A percentile compares a stretch with the other conserved stretches of the same genome.
phyloP scores from a whole-genome alignment of 2,797 vertebrate species.

The Carapus acus region DNA sequence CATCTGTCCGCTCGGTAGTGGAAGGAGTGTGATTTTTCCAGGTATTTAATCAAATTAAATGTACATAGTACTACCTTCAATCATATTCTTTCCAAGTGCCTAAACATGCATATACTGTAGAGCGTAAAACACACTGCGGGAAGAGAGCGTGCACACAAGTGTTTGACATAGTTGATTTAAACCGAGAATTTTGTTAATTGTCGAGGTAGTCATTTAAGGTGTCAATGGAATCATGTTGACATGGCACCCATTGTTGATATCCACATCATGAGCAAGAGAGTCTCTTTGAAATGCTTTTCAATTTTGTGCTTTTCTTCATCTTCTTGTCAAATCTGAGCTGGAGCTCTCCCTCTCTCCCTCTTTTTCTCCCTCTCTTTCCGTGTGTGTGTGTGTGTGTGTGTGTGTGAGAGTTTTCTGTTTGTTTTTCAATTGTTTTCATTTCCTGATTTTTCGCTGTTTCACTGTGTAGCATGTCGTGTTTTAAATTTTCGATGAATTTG shows the following conservation, averaged over 20 bases:
- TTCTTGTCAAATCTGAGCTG: constrained; percentile 15
- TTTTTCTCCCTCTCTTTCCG: constrained; percentile 4
- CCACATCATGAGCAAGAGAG: constrained; percentile 26
- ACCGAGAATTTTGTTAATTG: constrained; percentile 20
- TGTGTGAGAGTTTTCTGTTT: too few relatives aligned
- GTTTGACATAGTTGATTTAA: constrained; percentile 31
- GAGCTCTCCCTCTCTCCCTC: background rate
- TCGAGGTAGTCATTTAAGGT: too few relatives aligned
- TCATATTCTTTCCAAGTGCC: constrained; percentile 77
- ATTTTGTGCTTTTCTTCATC: constrained; percentile 12
- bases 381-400: too few relatives aligned
- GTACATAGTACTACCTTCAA: constrained; percentile 58
- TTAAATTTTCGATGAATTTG: too few relatives aligned
- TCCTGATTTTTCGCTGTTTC: constrained; percentile 22
- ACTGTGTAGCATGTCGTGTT: constrained; percentile 45
- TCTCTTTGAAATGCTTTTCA: constrained; percentile 13
- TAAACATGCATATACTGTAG: constrained; percentile 63
- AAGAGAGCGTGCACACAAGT: constrained; percentile 25
- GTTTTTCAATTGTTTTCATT: constrained; percentile 13
- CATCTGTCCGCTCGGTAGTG: constrained; percentile 43
- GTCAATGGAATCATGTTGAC: constrained; percentile 31
- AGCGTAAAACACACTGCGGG: constrained; percentile 36
- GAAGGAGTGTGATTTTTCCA: constrained; percentile 52
- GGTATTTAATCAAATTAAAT: constrained; percentile 36
- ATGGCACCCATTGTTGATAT: constrained; percentile 24